Evolutionary conservation across 2,797 vertebrate genomes (phyloP).

Genomic region (Tragelaphus eurycerus): DNA sequence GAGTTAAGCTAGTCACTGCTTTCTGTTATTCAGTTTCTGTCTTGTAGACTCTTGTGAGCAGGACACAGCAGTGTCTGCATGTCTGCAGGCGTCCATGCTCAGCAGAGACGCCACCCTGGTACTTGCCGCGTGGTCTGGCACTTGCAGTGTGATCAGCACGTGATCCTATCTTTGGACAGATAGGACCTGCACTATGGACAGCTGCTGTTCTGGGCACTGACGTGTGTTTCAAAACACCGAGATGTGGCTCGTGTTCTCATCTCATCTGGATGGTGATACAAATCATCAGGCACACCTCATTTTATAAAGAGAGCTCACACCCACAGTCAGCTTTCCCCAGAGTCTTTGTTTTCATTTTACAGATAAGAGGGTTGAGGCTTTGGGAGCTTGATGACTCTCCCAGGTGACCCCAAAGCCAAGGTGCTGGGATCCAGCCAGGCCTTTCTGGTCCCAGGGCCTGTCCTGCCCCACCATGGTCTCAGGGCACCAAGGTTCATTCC

Average conservation of each 20-base stretch:
- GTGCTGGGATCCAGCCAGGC: not conserved
- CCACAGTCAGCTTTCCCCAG: not conserved
- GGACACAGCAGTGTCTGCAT: no score
- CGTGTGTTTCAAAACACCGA: accelerated
- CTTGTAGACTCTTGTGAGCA: not conserved
- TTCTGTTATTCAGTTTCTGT: not conserved
- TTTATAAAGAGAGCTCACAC: not conserved
- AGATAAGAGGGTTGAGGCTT: not conserved
- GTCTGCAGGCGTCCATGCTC: not conserved
- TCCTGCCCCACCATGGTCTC: accelerated
- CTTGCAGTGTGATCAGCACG: accelerated
- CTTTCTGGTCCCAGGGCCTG: not conserved
- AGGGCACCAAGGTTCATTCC: not conserved
- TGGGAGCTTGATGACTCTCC: not conserved
- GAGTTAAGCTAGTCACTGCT: not conserved
- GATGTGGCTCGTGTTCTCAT: not conserved
- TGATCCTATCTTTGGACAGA: no score
- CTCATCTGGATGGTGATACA: not conserved
- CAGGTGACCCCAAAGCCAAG: accelerated
- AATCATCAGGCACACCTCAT: not conserved
- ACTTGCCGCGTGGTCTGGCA: accelerated
- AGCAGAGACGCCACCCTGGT: accelerated
- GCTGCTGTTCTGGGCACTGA: not conserved
- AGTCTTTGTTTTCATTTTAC: not conserved
- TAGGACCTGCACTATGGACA: no score